phyloP scores from a whole-genome alignment of 2,888 invertebrate species.

The Eupithecia inturbata region DNA sequence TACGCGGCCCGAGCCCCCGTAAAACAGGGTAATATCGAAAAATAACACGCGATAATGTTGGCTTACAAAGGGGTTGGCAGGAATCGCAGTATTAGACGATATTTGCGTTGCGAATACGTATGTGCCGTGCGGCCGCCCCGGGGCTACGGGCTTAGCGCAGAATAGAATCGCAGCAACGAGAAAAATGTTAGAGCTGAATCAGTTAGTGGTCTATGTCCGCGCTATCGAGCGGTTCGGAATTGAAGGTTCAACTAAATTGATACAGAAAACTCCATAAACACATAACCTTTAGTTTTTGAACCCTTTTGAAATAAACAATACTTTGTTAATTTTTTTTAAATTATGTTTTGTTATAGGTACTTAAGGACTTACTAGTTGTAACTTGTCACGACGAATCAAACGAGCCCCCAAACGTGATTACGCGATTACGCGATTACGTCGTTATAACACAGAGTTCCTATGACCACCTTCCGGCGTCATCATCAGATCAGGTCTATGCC shows the following conservation, averaged over 20 bases:
- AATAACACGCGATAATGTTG: conserved; percentile 82
- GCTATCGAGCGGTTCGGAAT: not conserved
- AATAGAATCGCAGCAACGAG: conserved; percentile 28
- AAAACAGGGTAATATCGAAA: conserved; percentile 82
- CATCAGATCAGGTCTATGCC: too few relatives aligned
- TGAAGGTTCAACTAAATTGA: not conserved
- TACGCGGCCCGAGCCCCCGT: conserved; percentile 73
- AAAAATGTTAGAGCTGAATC: conserved; percentile 13
- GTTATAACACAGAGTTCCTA: too few relatives aligned
- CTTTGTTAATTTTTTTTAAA: too few relatives aligned
- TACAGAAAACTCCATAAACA: not conserved
- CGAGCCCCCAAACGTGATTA: too few relatives aligned
- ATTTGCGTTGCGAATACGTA: conserved; percentile 58
- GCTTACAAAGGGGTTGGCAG: conserved; percentile 69
- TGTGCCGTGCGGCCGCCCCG: conserved; percentile 34
- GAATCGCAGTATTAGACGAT: conserved; percentile 62
- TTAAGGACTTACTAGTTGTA: too few relatives aligned
- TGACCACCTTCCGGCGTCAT: too few relatives aligned
- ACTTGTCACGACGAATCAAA: too few relatives aligned
- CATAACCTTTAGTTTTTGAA: not conserved
- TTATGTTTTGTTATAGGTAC: too few relatives aligned
- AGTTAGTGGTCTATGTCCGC: not conserved
- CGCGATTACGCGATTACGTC: too few relatives aligned
- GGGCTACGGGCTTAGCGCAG: conserved; percentile 22
- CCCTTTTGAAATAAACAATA: too few relatives aligned